Evolutionary conservation across 2,113 vertebrate species (phyloP).

Genomic region (Rhynchomys soricoides): DNA sequence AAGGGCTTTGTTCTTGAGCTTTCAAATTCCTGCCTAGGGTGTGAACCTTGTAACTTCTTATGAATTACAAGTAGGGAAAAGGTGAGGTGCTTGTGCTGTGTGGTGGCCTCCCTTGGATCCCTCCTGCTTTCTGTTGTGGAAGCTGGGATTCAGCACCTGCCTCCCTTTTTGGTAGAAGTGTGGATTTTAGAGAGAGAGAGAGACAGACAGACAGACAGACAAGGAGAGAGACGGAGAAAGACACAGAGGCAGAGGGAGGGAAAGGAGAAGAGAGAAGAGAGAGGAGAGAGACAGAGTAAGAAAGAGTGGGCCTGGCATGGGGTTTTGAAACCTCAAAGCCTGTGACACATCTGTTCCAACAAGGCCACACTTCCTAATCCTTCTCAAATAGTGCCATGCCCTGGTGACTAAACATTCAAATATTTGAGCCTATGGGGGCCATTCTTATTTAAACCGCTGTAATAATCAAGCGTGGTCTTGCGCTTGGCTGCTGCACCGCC

Average conservation of each 20-base stretch:
- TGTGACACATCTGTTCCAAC: not conserved
- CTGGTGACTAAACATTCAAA: not conserved
- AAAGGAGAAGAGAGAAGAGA: not conserved
- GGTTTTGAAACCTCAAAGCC: not conserved
- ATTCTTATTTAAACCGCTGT: not conserved
- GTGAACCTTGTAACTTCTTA: not conserved
- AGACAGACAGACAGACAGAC: no score
- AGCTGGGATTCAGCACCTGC: not conserved
- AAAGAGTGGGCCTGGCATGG: not conserved
- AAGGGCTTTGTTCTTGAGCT: not conserved
- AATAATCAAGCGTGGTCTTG: not conserved
- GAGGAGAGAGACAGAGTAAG: not conserved
- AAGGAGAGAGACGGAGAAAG: no score
- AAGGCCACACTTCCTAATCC: not conserved
- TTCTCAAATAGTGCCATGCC: not conserved
- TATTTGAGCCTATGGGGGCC: not conserved
- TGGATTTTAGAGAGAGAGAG: not conserved
- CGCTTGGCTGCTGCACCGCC: no score
- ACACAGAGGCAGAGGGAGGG: not conserved
- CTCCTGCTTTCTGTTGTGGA: not conserved
- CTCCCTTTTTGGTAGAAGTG: not conserved
- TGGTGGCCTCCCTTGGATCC: not conserved
- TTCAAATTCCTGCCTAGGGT: conserved; percentile 12
- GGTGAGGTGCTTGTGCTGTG: not conserved
- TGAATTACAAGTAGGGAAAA: not conserved